Conservation (phyloP, 2,888 invertebrate genomes). For the Anaspis maculata region DNA sequence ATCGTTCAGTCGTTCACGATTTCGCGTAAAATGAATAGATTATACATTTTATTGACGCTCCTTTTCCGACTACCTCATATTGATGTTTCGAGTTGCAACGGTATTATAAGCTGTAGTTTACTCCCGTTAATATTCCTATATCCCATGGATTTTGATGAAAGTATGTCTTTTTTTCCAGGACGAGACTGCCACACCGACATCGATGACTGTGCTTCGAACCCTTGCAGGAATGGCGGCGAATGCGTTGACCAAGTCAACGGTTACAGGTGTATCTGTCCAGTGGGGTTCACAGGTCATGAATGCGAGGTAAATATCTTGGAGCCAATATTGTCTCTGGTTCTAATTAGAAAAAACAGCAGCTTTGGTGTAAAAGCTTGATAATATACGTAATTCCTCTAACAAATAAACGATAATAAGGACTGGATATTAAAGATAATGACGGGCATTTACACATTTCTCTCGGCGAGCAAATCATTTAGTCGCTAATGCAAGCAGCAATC, state of each 20-base stretch:
- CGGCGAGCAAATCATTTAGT: slow-evolving; percentile 29
- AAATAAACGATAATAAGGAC: slow-evolving; percentile 19
- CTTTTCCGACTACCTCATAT: slow-evolving; percentile 10
- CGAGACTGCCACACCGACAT: slow-evolving; percentile 79
- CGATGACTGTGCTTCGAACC: slow-evolving; percentile 79
- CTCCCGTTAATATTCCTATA: too few relatives aligned
- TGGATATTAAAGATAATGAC: slow-evolving; percentile 27
- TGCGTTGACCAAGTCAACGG: slow-evolving; percentile 80
- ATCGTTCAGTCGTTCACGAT: slow-evolving; percentile 17
- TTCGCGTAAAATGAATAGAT: slow-evolving; percentile 17
- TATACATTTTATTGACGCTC: slow-evolving; percentile 18
- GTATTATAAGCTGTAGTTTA: too few relatives aligned
- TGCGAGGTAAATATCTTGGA: slow-evolving; percentile 86
- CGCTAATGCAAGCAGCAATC: slow-evolving; percentile 26
- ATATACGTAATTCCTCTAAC: slow-evolving; percentile 4
- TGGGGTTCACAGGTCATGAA: slow-evolving; percentile 76
- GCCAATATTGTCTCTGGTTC: slow-evolving; percentile 12
- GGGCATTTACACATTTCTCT: slow-evolving; percentile 27
- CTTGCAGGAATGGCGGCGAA: slow-evolving; percentile 85
- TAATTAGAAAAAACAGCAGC: slow-evolving; percentile 1
- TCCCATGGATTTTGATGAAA: too few relatives aligned
- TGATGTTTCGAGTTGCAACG: slow-evolving; percentile 11
- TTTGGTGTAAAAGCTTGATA: slow-evolving; percentile 3
- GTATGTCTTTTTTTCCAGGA: slow-evolving; percentile 48
- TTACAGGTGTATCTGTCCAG: slow-evolving; percentile 84